Evolutionary conservation across 2,888 invertebrate genomes (phyloP), one percentile per base, ranked within the genome.

Genomic region (Acrobasis repandana): DNA sequence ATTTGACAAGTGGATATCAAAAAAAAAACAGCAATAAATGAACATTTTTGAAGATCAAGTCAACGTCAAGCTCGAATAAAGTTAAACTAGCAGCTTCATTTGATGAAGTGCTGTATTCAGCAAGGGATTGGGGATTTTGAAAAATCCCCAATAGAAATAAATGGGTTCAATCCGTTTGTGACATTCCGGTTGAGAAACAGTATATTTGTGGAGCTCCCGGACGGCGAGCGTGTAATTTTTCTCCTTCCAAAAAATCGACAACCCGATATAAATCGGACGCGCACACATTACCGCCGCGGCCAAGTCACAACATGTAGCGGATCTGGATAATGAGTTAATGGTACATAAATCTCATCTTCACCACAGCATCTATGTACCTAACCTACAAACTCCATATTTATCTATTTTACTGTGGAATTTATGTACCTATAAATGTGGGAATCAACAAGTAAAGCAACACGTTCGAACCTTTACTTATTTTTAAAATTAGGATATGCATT

Each of bases 241-340:
- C 75, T 69, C 66, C 58, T 60, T 66, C 63, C 63, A 68, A 66
- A 69, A 75, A 73, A 73, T 72, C 65, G 71, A 68, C 75, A 69
- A 69, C 70, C 70, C 65, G 57, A 71, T 71, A 73, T 74, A 73
- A 72, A 73, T 72, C 75, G 70, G 63, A 66, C 66, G 59, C 65
- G 63, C 63, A 67, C 63, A 62, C 63, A 52, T 62, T 63, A 52
- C 18, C 38, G 28, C 43, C 34, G 28, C 47, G 62, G 18, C 9
- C 33, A 67, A 65, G 61, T 50, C 36, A 18, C 10, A 59, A 49
- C 52, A 60, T 10, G 47, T 18, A 58, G 63, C 63, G 64, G 54
- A 6, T 28, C 28, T 1, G 16, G 14, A 51, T 33, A 51, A 14
- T 28, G 33, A 3, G 33, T 51, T 33, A 1, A 48, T 48, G 14